phyloP scores from a whole-genome alignment of 2,888 invertebrate genomes.

The Morpho achilles region DNA sequence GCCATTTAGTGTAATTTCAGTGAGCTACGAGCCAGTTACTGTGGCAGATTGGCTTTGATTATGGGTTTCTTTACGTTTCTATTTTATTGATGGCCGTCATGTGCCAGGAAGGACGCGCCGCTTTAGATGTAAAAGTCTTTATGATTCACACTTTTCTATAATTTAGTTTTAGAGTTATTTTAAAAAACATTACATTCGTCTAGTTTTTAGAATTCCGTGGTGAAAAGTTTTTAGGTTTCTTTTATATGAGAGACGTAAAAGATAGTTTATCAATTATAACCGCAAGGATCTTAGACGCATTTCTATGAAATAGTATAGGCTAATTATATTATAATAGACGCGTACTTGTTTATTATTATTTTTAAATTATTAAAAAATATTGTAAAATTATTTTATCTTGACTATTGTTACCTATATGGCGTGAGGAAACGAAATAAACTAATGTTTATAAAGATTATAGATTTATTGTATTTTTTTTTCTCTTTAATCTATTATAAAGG shows the following conservation, averaged over 20 bases:
- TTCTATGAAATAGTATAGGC: no score
- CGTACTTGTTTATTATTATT: no score
- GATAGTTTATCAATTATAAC: background rate
- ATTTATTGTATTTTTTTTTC: no score
- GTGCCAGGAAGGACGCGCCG: constrained; percentile 46
- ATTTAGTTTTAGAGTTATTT: constrained; percentile 30
- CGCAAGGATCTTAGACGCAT: no score
- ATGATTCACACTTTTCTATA: constrained; percentile 40
- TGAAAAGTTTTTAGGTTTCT: background rate
- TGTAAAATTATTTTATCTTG: no score
- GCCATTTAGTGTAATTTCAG: constrained; percentile 64
- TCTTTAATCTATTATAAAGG: no score
- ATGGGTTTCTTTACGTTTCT: constrained; percentile 50
- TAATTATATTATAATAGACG: no score
- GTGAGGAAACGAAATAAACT: no score
- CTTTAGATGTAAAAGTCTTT: constrained; percentile 41
- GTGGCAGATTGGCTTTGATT: constrained; percentile 56
- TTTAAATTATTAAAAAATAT: no score
- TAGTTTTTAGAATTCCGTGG: constrained; percentile 13
- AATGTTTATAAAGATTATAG: no score
- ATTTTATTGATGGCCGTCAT: constrained; percentile 50
- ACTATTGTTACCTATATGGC: no score
- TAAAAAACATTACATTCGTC: constrained; percentile 26
- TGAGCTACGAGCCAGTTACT: constrained; percentile 61
- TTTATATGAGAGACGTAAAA: background rate